Evolutionary conservation across 1,140 invertebrate genomes (phyloP), one percentile per base, ranked within the genome.

Genomic region (Macrocentrus cingulum): DNA sequence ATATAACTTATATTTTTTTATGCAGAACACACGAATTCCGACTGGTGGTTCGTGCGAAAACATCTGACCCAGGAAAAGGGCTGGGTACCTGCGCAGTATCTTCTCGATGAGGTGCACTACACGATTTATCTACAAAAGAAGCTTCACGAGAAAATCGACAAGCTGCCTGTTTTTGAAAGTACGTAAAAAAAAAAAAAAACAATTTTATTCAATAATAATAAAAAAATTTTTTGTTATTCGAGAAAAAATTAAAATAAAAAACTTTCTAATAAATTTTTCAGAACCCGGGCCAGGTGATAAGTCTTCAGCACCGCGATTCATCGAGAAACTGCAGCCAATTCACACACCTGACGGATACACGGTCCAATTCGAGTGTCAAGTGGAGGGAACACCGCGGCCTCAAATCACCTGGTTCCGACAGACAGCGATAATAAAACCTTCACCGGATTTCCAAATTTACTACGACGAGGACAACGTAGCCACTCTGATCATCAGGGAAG

Each of bases 361-460:
- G 1, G 87, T 94, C 9, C 90, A 92, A 72, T 95, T 97, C 66
- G 89, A 94, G 72, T 93, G 91, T 64, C 88, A 93, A 82, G 91
- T 97, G 5, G 90, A 92, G 80, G 95, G 94, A 44, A 81, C 84
- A 68, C 94, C 95, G 18, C 81, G 90, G 66, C 94, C 95, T 15
- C 91, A 92, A 76, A 94, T 97, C 42, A 95, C 94, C 6, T 97
- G 94, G 94, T 97, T 95, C 81, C 85, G 91, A 59, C 91, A 96
- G 80, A 94, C 92, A 0, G 90, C 91, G 9, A 92, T 95, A 57
- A 93, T 96, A 19, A 94, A 95, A 79, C 89, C 88, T 34, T 94
- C 92, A 0, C 85, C 86, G 66, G 93, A 95, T 67, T 95, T 95
- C 81, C 85, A 95, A 83, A 94, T 95, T 76, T 94, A 89, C 74